Evolutionary conservation across 2,797 vertebrate genomes (phyloP), one percentile per base, ranked within the genome.

Genomic region (Adelosebastes latens): DNA sequence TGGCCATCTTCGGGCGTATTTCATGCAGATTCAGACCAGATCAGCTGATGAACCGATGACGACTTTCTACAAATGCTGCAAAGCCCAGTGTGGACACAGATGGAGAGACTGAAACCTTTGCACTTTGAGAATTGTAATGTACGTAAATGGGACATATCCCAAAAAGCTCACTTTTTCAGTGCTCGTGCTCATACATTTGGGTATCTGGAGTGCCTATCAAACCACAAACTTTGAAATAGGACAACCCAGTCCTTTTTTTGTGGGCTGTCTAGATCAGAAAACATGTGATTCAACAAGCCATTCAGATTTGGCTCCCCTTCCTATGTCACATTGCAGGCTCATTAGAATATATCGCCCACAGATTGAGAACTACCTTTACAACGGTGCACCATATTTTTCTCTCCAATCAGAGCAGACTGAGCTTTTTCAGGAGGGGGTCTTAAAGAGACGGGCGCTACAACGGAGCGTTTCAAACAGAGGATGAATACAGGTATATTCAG

Each of bases 41-140:
- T 99, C 98, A 36, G 98, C 99, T 0, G 98, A 99, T 31, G 99
- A 99, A 89, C 99, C 99, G 0, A 99, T 99, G 99, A 99, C 99
- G 1, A 99, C 98, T 5, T 99, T 99, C 95, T 99, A 99, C 94
- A 99, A 99, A 93, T 99, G 99, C 94, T 99, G 99, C 94, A 97
- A 90, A 6, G 79, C 81, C 20, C 97, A 95, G 85, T 99, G 98
- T 72, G 98, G 98, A 11, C 97, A 99, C 89, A 93, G 97, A 32
- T 99, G 98, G 99, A 95, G 98, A 90, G 98, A 99, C 76, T 99
- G 87, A 96, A 59, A 53, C n/a, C 4, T 69, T 59, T 66, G 49
- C 9, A 83, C 22, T 42, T 81, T 74, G 1, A 24, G 67, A 14
- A 24, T 24, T 27, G 9, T 52, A 2, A 65, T 31, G 4, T 34